Evolutionary conservation across 1,140 invertebrate species (phyloP).

Genomic region (Agrypnia vestita): DNA sequence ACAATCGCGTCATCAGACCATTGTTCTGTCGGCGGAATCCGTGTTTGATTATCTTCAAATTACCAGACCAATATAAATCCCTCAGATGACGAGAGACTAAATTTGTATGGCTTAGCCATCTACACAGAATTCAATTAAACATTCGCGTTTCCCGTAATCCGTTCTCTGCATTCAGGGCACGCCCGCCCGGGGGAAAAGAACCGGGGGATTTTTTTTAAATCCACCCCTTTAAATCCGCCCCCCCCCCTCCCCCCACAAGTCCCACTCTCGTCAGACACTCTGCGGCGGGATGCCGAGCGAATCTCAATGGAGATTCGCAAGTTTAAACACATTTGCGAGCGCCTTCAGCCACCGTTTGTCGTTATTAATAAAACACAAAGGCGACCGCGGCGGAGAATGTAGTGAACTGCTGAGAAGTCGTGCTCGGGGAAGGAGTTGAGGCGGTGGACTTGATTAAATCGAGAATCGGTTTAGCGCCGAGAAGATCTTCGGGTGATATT

Average conservation of each 20-base stretch:
- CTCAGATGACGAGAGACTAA: conserved; percentile 10
- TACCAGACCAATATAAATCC: conserved; percentile 4
- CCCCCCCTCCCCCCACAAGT: neutral
- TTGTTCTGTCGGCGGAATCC: neutral
- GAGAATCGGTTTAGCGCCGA: too few relatives aligned
- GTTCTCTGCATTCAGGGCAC: conserved; percentile 12
- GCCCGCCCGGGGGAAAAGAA: conserved; percentile 9
- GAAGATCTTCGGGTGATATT: too few relatives aligned
- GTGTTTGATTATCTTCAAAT: neutral
- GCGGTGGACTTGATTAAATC: too few relatives aligned
- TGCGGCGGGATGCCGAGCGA: conserved; percentile 14
- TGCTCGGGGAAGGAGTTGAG: too few relatives aligned
- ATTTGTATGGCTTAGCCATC: conserved; percentile 7
- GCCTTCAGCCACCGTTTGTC: conserved; percentile 2
- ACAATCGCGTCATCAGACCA: too few relatives aligned
- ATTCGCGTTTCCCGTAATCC: conserved; percentile 34
- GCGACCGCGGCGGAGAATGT: neutral
- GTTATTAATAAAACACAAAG: conserved; percentile 15
- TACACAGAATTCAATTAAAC: conserved; percentile 27
- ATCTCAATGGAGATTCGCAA: conserved; percentile 33
- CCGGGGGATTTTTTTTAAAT: conserved; percentile 17
- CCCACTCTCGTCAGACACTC: neutral
- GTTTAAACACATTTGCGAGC: neutral
- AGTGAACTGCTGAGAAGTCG: neutral
- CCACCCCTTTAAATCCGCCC: neutral